Evolutionary conservation across 2,888 invertebrate genomes (phyloP).

Genomic region (Oscheius sp.): DNA sequence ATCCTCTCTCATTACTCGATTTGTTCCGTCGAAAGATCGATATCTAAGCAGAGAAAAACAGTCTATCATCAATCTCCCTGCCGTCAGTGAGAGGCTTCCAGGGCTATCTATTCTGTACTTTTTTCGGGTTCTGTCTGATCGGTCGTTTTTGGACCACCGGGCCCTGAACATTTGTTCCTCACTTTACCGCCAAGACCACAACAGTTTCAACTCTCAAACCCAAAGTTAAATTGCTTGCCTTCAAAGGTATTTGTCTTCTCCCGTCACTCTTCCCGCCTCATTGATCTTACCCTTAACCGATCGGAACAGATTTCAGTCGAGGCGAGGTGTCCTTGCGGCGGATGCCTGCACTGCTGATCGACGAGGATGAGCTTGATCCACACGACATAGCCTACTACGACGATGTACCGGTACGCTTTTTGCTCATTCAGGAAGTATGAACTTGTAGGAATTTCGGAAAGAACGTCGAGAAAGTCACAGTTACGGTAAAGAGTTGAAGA

Average conservation of each 20-base stretch:
- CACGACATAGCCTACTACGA: conserved; percentile 30
- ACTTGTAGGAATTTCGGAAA: conserved; percentile 3
- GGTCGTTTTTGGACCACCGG: not conserved
- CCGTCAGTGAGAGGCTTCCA: not conserved
- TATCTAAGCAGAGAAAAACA: not conserved
- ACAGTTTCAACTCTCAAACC: too few species aligned
- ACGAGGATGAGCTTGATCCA: conserved; percentile 30
- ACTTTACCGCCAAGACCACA: too few species aligned
- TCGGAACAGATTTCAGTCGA: conserved; percentile 22
- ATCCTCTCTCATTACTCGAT: not conserved
- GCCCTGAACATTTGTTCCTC: too few species aligned
- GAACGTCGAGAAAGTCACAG: not conserved
- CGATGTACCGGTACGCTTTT: conserved; percentile 9
- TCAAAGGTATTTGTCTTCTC: not conserved
- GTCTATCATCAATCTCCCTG: not conserved
- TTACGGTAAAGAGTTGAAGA: conserved; percentile 2
- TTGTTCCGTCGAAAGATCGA: not conserved
- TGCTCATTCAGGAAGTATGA: not conserved
- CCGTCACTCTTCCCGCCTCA: not conserved
- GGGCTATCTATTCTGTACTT: not conserved
- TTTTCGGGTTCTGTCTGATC: not conserved
- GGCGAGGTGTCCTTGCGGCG: conserved; percentile 18
- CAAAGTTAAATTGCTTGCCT: not conserved
- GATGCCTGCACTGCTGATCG: conserved; percentile 35
- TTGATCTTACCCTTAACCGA: not conserved